Evolutionary conservation across 1,140 invertebrate species (phyloP).

Genomic region (Aphelenchoides besseyi): DNA sequence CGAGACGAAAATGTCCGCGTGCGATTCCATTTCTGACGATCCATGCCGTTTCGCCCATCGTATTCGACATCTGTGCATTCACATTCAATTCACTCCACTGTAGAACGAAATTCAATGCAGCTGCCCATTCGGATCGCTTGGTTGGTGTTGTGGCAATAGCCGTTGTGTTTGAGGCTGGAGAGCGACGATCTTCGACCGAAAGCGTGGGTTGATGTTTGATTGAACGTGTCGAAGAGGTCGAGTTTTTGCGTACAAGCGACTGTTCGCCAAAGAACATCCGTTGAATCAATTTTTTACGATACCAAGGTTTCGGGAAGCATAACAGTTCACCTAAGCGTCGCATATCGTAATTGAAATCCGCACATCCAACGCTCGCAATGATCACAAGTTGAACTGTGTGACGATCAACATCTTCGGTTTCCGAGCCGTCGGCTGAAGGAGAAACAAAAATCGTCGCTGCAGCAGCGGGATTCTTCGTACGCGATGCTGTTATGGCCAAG

Average conservation of each 20-base stretch:
- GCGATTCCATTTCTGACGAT: slow-evolving; percentile 38
- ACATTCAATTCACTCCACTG: slow-evolving; percentile 60
- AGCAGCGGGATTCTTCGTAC: slow-evolving; percentile 47
- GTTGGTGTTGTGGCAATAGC: background rate
- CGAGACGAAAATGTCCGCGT: slow-evolving; percentile 36
- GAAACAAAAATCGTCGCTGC: slow-evolving; percentile 16
- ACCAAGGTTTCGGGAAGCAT: slow-evolving; percentile 97
- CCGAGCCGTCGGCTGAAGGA: background rate
- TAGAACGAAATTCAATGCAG: slow-evolving; percentile 24
- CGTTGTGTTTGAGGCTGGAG: background rate
- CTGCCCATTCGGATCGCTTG: slow-evolving; percentile 38
- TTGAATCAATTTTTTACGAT: slow-evolving; percentile 66
- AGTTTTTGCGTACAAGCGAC: slow-evolving; percentile 32
- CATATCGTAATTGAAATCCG: slow-evolving; percentile 98
- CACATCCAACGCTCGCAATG: slow-evolving; percentile 81
- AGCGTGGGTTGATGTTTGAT: background rate
- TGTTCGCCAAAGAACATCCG: slow-evolving; percentile 58
- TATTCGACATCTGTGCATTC: slow-evolving; percentile 59
- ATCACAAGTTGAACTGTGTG: slow-evolving; percentile 45
- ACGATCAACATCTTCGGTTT: background rate
- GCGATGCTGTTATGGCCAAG: slow-evolving; percentile 51
- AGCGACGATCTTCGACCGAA: background rate
- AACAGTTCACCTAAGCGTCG: slow-evolving; percentile 90
- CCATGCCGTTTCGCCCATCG: slow-evolving; percentile 55
- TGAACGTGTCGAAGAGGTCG: slow-evolving; percentile 11